A percentile compares a stretch with the other conserved stretches of the same genome.
Evolutionary conservation across 2,888 invertebrate genomes (phyloP).

Genomic region (Erynnis tages): DNA sequence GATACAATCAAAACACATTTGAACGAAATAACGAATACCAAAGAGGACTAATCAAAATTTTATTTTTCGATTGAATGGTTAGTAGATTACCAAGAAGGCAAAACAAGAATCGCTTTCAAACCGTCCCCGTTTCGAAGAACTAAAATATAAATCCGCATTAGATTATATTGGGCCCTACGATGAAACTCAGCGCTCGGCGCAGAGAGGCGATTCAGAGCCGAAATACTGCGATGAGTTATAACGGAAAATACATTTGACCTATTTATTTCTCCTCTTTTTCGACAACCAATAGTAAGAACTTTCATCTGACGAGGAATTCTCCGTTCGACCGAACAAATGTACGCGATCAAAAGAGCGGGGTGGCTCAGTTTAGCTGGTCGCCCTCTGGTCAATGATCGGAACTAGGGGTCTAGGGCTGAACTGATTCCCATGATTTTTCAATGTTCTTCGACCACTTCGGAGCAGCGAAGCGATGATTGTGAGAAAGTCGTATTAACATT

Average conservation of each 20-base stretch:
- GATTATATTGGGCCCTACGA: conserved; percentile 46
- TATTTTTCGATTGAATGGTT: too few relatives aligned
- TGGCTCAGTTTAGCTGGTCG: conserved; percentile 35
- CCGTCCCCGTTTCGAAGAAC: conserved; percentile 14
- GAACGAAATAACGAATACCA: too few relatives aligned
- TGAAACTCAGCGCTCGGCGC: conserved; percentile 62
- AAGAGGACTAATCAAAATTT: too few relatives aligned
- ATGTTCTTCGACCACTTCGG: not conserved
- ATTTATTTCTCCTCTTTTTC: conserved; percentile 50
- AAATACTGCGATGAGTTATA: conserved; percentile 68
- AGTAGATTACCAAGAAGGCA: not conserved
- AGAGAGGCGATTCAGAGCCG: conserved; percentile 58
- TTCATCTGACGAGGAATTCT: not conserved
- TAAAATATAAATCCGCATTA: conserved; percentile 45
- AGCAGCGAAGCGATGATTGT: too few relatives aligned
- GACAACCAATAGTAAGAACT: conserved; percentile 15
- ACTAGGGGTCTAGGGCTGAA: conserved; percentile 29
- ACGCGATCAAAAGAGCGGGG: conserved; percentile 21
- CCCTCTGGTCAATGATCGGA: conserved; percentile 35
- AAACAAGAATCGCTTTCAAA: conserved; percentile 8
- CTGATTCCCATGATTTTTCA: conserved; percentile 4
- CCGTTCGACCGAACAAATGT: conserved; percentile 4
- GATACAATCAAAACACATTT: too few relatives aligned
- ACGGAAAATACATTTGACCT: conserved; percentile 69
- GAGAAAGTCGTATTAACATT: too few relatives aligned